Percentiles rank a stretch among this genome's conserved stretches.
Evolutionary conservation across 2,113 vertebrate species (phyloP).

Genomic region (Chroicocephalus ridibundus): DNA sequence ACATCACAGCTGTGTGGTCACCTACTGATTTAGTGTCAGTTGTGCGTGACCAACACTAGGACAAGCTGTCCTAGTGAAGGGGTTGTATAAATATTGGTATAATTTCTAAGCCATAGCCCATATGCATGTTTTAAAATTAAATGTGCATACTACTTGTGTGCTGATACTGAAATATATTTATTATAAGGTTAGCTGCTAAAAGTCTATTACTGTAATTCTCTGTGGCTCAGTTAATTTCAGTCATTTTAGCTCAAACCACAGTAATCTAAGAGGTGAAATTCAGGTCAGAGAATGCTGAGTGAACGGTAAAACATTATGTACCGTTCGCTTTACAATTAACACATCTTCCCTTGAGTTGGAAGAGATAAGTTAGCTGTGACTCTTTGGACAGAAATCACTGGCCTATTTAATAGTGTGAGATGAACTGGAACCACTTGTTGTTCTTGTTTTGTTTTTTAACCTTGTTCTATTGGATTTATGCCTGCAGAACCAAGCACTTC

Average conservation of each 20-base stretch:
- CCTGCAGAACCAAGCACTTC: neutral
- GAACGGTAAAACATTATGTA: neutral
- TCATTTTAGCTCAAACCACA: neutral
- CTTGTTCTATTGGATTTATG: neutral
- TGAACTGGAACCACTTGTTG: neutral
- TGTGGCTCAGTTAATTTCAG: conserved; percentile 18
- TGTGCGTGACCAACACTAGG: accelerated
- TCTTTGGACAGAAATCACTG: neutral
- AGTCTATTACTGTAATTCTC: neutral
- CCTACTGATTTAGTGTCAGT: neutral
- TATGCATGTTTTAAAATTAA: neutral
- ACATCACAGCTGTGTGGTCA: neutral
- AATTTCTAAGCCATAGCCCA: neutral
- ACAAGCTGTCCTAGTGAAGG: neutral
- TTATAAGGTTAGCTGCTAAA: neutral
- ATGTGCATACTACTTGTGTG: accelerated
- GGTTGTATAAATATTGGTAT: neutral
- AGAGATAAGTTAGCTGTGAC: neutral
- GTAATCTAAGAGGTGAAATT: conserved; percentile 29
- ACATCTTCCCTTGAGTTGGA: neutral
- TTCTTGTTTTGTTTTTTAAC: neutral
- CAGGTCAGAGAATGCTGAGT: conserved; percentile 11
- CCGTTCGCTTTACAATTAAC: conserved; percentile 6
- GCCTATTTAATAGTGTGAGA: neutral
- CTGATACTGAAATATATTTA: neutral